A percentile compares a stretch with the other conserved stretches of the same genome.
These are phyloP conservation scores for Petromus typicus DNA, from an alignment of 2,113 vertebrate species.

Conservation along the genomic window DNA sequence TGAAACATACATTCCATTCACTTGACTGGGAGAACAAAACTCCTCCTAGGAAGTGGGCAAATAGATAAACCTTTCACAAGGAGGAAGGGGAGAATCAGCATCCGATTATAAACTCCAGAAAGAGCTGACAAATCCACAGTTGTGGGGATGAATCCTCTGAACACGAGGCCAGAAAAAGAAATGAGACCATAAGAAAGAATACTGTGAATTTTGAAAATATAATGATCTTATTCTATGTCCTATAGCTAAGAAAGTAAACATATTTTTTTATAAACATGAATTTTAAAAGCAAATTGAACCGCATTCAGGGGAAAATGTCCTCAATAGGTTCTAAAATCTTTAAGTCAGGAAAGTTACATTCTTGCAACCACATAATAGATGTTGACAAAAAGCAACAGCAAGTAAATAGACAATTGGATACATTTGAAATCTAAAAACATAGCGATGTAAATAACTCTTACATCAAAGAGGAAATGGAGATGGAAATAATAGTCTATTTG, in stretches of 20 bases:
- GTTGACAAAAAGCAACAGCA: background rate
- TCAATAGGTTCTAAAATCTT: background rate
- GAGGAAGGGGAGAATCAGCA: background rate
- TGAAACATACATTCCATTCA: background rate
- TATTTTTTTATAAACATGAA: background rate
- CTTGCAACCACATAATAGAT: background rate
- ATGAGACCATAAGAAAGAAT: background rate
- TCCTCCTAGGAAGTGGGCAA: background rate
- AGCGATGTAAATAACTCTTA: constrained; percentile 4
- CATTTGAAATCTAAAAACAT: background rate
- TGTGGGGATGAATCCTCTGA: background rate
- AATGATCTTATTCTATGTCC: background rate
- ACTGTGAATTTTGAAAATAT: background rate
- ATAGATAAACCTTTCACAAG: background rate
- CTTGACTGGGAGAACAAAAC: background rate
- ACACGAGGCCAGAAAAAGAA: background rate
- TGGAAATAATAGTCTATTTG: constrained; percentile 4
- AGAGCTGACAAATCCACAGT: background rate
- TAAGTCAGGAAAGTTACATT: background rate
- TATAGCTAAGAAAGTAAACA: background rate
- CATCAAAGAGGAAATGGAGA: constrained; percentile 1
- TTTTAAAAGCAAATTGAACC: constrained; percentile 25
- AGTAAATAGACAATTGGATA: background rate
- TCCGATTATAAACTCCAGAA: background rate
- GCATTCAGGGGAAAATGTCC: background rate